Percentiles rank a stretch among this genome's conserved stretches.
phyloP scores from a whole-genome alignment of 2,797 vertebrate genomes.

The Sylvia borin region DNA sequence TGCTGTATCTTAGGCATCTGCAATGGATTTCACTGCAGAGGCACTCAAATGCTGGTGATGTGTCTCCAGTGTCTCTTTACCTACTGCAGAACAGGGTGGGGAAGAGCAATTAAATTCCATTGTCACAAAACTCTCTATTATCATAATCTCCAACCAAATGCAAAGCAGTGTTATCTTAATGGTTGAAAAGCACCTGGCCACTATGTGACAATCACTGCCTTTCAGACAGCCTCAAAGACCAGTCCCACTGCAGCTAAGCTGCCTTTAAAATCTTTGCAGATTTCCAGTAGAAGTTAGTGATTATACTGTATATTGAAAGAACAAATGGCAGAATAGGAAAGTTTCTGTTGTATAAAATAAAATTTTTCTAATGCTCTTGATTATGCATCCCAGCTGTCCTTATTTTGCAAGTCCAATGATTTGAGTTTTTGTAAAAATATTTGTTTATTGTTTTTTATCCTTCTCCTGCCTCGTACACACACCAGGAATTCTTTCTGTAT shows the following conservation, averaged over 20 bases:
- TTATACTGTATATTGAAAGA: neutral
- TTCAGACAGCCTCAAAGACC: neutral
- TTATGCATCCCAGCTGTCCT: slow-evolving; percentile 67
- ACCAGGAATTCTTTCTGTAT: slow-evolving; percentile 49
- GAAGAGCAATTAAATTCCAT: neutral
- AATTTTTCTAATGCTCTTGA: slow-evolving; percentile 35
- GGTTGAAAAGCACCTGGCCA: neutral
- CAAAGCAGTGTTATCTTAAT: neutral
- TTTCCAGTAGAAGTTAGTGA: neutral
- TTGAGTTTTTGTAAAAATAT: slow-evolving; percentile 44
- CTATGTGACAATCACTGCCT: neutral
- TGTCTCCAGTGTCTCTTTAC: neutral
- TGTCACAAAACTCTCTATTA: neutral
- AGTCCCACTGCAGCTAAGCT: neutral
- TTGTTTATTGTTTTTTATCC: slow-evolving; percentile 42
- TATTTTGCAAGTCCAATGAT: slow-evolving; percentile 60
- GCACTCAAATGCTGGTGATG: accelerated
- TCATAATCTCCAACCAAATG: neutral
- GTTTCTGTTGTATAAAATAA: slow-evolving; percentile 2
- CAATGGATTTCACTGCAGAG: neutral
- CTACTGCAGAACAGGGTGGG: neutral
- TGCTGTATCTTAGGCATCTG: neutral
- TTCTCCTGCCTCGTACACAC: neutral
- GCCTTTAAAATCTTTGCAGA: neutral
- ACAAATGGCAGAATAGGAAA: neutral